phyloP scores from a whole-genome alignment of 37 sponge, comb jelly and placozoan species.

The Halisarca cf. caerulea region DNA sequence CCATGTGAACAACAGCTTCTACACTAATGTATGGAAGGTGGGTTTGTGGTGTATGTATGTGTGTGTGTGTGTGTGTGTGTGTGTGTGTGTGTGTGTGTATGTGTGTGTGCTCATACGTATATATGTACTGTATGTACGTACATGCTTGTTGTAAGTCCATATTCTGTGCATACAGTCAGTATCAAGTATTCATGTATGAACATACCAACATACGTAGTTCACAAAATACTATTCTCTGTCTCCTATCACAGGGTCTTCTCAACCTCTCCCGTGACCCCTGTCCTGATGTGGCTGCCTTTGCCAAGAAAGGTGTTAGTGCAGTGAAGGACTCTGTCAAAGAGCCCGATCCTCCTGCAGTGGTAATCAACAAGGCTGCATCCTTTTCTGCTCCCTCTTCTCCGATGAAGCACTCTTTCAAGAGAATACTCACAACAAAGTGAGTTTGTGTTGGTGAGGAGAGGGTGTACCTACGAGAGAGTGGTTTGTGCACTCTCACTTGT shows the following conservation, averaged over 20 bases:
- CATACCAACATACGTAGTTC: no score
- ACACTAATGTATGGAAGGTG: constrained; percentile 33
- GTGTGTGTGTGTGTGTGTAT: no score
- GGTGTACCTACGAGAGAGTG: no score
- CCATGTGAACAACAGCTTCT: neutral
- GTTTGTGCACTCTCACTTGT: no score
- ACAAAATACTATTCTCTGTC: no score
- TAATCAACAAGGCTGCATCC: neutral
- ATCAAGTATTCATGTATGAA: no score
- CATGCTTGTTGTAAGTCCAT: neutral
- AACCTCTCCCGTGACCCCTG: constrained; percentile 63
- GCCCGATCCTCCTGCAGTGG: neutral
- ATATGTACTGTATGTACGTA: no score
- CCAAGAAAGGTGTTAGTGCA: constrained; percentile 43
- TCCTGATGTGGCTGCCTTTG: constrained; percentile 47
- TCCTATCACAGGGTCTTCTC: constrained; percentile 52
- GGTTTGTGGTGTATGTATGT: no score
- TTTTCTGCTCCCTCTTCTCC: constrained; percentile 22
- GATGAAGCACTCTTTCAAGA: neutral
- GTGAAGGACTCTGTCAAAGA: constrained; percentile 58
- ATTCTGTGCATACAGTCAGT: neutral
- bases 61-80: no score
- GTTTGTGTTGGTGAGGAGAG: no score
- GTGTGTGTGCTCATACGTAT: no score
- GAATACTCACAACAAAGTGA: neutral